A percentile compares a stretch with the other conserved stretches of the same genome.
Evolutionary conservation across 2,888 invertebrate genomes (phyloP).

Genomic region (Pherbina coryleti): DNA sequence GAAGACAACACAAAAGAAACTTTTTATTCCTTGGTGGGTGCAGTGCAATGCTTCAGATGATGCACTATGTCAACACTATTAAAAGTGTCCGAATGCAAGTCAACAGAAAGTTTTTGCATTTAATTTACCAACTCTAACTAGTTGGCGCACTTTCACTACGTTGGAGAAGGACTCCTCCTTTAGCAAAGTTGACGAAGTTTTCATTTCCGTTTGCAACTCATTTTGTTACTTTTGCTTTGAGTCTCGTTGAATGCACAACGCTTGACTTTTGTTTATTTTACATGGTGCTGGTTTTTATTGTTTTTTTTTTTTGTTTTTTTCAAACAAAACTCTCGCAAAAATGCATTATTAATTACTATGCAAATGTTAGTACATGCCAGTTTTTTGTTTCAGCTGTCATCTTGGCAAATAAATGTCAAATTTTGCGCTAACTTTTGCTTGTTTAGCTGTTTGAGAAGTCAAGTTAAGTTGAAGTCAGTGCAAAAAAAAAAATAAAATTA

Average conservation of each 20-base stretch:
- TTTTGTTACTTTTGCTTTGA: too few relatives aligned
- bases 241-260: too few relatives aligned
- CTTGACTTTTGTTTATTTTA: too few relatives aligned
- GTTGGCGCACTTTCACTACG: background rate
- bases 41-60: too few relatives aligned
- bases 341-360: constrained; percentile 27
- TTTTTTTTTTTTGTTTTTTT: background rate
- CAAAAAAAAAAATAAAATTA: too few relatives aligned
- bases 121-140: background rate
- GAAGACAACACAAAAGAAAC: too few relatives aligned
- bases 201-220: constrained; percentile 6
- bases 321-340: background rate
- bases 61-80: constrained; percentile 23
- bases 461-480: background rate
- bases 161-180: background rate
- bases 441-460: constrained; percentile 8
- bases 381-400: background rate
- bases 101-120: constrained; percentile 19
- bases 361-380: constrained; percentile 3
- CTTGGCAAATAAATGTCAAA: constrained; percentile 11
- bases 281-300: background rate
- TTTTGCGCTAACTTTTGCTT: background rate
- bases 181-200: background rate
- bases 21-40: too few relatives aligned
- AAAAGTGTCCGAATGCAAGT: constrained; percentile 14